Conservation (phyloP, 1,140 invertebrate species). For the Drosophila ohnishii region DNA sequence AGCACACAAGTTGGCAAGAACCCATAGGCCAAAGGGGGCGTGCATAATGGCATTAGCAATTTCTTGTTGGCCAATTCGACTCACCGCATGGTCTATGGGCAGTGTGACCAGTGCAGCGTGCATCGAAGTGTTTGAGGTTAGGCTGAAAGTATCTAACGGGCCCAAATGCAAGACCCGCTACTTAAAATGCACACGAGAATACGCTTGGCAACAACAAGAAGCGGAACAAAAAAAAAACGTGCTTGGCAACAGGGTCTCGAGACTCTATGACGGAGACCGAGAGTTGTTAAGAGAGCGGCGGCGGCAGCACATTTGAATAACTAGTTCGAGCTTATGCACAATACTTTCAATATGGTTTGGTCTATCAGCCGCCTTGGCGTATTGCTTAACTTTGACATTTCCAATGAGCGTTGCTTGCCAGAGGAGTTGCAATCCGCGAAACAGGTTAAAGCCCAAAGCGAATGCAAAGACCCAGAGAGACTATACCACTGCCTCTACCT, state of each 20-base stretch:
- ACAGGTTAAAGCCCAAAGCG: constrained; percentile 74
- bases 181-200: constrained; percentile 69
- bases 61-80: constrained; percentile 58
- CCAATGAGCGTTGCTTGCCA: constrained; percentile 40
- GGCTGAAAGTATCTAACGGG: constrained; percentile 67
- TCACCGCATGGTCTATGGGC: constrained; percentile 44
- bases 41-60: constrained; percentile 69
- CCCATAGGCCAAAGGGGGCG: constrained; percentile 43
- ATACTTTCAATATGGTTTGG: constrained; percentile 78
- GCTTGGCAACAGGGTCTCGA: constrained; percentile 67
- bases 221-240: constrained; percentile 69
- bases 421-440: constrained; percentile 71
- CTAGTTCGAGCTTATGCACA: constrained; percentile 66
- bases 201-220: constrained; percentile 16
- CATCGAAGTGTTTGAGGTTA: constrained; percentile 55
- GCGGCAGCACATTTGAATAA: constrained; percentile 71
- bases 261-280: constrained; percentile 1
- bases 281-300: constrained; percentile 26
- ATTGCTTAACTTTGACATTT: constrained; percentile 81
- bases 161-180: constrained; percentile 69
- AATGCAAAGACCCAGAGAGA: constrained; percentile 54
- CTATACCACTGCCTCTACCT: not conserved
- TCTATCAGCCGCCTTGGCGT: constrained; percentile 54
- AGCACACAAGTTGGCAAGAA: constrained; percentile 49
- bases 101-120: constrained; percentile 49